Base-by-base conservation (phyloP, 2,888 invertebrate genomes). In the Apodemia hepburni region DNA sequence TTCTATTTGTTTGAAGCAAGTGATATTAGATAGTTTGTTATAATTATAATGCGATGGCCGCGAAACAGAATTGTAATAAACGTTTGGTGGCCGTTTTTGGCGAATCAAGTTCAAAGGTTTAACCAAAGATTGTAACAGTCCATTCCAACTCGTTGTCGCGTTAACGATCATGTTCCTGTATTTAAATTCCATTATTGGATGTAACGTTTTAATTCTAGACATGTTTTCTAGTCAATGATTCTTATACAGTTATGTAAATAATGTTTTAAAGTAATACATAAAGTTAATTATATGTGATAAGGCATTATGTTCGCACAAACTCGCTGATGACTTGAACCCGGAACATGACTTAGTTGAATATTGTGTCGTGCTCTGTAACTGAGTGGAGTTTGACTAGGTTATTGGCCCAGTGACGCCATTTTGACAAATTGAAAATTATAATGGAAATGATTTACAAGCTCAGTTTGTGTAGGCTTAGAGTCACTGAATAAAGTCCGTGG, bases 161-260 rank as follows among this genome's bases (percentile, higher is more conserved):
- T 70, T 68, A 71, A 61, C 64, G 72, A 75, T 72, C 77, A 75
- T 77, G 82, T 82, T 82, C 81, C 84, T 81, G 75, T 76, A 75
- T 71, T 72, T 74, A 69, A 77, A 75, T 62, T 54, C 54, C 54
- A 76, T 7, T 45, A 45, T 79, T 75, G 74, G 71, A 77, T 74
- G 74, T 75, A 75, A 70, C 70, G 62, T 70, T 75, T 75, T 77
- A 78, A 79, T 81, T 81, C 81, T 80, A 83, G 82, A 83, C 83
- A 82, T 80, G 78, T 81, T 84, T 80, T 89, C 89, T 90, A 90
- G 89, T 90, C 89, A 90, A 84, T 81, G 82, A 78, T 84, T 82
- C 84, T 85, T 87, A 80, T 86, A 85, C 83, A 68, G 70, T 58
- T 69, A 67, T 73, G 71, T 73, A 73, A 71, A 73, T 73, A 73